These are phyloP conservation scores for Hippocampus guttulatus DNA, from an alignment of 2,113 vertebrate species.

Conservation along the genomic window DNA sequence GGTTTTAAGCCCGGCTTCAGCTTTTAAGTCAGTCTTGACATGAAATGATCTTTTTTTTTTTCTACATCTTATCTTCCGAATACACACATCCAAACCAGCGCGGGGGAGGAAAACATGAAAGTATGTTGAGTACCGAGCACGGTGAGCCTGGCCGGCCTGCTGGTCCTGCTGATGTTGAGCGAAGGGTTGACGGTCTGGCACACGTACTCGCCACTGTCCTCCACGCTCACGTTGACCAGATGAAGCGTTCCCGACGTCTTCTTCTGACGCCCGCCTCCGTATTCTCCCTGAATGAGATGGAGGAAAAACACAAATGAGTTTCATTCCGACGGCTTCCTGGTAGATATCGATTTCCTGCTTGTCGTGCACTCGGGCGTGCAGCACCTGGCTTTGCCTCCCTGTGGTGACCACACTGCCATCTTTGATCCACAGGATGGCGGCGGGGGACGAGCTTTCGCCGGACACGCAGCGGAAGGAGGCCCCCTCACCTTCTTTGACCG, in stretches of 20 bases:
- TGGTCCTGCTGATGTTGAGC: conserved; percentile 61
- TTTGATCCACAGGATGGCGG: conserved; percentile 71
- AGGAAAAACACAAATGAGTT: not conserved
- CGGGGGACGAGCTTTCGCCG: conserved; percentile 69
- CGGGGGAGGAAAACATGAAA: not conserved
- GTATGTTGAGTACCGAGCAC: conserved; percentile 56
- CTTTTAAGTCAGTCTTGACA: no score
- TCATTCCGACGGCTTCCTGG: not conserved
- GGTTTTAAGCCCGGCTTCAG: no score
- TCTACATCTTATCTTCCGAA: no score
- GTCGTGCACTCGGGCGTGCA: not conserved
- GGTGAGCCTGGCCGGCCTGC: conserved; percentile 61
- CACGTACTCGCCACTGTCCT: conserved; percentile 67
- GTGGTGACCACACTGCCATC: conserved; percentile 53
- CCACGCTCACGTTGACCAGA: conserved; percentile 61
- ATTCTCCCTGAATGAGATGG: conserved; percentile 60
- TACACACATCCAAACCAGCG: not conserved
- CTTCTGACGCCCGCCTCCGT: conserved; percentile 67
- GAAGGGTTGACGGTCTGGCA: conserved; percentile 67
- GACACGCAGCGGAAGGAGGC: conserved; percentile 75
- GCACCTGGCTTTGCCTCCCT: conserved; percentile 71
- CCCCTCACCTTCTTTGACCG: conserved; percentile 49
- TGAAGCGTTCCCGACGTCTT: conserved; percentile 72
- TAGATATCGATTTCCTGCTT: not conserved
- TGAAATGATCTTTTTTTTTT: no score